A percentile compares a stretch with the other conserved stretches of the same genome.
These are phyloP conservation scores for Gnathonemus longibarbis DNA, from an alignment of 2,113 vertebrate genomes.

Conservation along the genomic window DNA sequence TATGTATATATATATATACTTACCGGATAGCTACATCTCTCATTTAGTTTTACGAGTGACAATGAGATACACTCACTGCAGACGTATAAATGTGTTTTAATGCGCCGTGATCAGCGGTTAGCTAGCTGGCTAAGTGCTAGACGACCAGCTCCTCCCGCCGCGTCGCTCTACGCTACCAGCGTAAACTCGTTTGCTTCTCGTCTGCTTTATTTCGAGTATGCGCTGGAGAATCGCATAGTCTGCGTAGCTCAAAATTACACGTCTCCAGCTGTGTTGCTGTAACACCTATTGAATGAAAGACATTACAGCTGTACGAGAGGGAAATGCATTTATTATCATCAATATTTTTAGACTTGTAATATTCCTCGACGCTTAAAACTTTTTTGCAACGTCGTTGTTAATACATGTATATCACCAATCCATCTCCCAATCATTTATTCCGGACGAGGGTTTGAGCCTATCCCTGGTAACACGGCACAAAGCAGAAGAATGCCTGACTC, in stretches of 20 bases:
- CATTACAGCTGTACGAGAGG: background rate
- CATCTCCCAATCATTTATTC: background rate
- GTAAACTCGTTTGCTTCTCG: background rate
- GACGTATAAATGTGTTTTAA: background rate
- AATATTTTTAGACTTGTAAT: background rate
- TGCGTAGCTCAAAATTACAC: background rate
- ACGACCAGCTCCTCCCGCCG: background rate
- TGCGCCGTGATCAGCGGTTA: background rate
- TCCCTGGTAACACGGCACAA: background rate
- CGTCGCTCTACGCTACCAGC: background rate
- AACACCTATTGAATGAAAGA: background rate
- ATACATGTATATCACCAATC: background rate
- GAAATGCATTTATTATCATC: background rate
- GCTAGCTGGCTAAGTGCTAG: background rate
- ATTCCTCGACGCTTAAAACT: background rate
- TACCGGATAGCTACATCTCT: slow-evolving; percentile 1
- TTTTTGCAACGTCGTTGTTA: background rate
- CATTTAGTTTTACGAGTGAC: background rate
- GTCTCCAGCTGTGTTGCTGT: background rate
- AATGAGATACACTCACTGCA: background rate
- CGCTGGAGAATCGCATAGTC: background rate
- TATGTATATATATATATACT: background rate
- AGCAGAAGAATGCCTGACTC: background rate
- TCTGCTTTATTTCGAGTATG: background rate
- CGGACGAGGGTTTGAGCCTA: background rate